Evolutionary conservation across 2,113 vertebrate species (phyloP).

Genomic region (Xiphophorus couchianus): DNA sequence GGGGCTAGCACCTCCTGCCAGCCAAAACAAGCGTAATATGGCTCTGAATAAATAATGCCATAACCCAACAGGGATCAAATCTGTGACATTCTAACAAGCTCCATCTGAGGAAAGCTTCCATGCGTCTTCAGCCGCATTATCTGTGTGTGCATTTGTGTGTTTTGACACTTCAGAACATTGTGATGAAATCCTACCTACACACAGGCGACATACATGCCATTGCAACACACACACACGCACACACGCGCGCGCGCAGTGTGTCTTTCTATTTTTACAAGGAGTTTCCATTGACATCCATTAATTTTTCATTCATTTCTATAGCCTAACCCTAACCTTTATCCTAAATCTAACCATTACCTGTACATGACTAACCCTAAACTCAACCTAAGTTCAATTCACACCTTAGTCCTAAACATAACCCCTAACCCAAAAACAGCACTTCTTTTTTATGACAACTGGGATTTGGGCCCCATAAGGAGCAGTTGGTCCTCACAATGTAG

Average conservation of each 20-base stretch:
- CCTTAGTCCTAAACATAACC: no score
- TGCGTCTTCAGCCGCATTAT: slow-evolving; percentile 63
- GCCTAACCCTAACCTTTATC: no score
- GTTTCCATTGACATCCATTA: no score
- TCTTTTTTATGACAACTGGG: no score
- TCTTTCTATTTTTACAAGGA: no score
- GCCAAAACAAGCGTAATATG: slow-evolving; percentile 88
- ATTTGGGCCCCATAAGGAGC: no score
- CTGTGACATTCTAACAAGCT: slow-evolving; percentile 91
- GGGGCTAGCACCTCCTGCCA: slow-evolving; percentile 74
- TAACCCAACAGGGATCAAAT: slow-evolving; percentile 93
- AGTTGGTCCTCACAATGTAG: no score
- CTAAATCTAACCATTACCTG: no score
- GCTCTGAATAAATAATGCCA: slow-evolving; percentile 97
- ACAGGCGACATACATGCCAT: slow-evolving; percentile 76
- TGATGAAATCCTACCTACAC: slow-evolving; percentile 65
- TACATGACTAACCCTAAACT: no score
- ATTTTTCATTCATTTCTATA: no score
- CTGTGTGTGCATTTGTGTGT: slow-evolving; percentile 58
- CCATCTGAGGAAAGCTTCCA: slow-evolving; percentile 83
- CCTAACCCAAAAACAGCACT: no score
- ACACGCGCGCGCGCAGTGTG: slow-evolving; percentile 12
- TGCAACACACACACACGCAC: slow-evolving; percentile 11
- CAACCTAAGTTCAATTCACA: no score
- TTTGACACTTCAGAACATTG: slow-evolving; percentile 66